phyloP scores from a whole-genome alignment of 2,797 vertebrate species.

The Jordanella pulchra region DNA sequence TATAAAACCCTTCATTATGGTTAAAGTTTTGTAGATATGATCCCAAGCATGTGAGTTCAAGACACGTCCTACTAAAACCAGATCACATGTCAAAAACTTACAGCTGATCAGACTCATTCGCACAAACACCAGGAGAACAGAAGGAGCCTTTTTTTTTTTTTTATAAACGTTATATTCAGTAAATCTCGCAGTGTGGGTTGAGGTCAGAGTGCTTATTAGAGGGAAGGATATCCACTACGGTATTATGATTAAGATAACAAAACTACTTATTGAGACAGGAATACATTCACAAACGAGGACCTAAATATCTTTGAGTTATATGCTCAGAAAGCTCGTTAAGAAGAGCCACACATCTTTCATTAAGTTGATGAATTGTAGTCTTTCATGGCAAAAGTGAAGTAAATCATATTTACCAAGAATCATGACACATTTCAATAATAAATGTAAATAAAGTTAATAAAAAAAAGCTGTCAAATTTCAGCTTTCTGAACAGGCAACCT shows the following conservation, averaged over 20 bases:
- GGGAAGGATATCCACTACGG: neutral
- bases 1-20: too few species aligned
- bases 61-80: too few species aligned
- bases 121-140: too few species aligned
- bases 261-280: neutral
- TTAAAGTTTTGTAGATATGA: too few species aligned
- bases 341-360: neutral
- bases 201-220: neutral
- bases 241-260: neutral
- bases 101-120: too few species aligned
- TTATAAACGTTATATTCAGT: neutral
- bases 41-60: too few species aligned
- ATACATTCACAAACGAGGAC: neutral
- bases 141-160: neutral
- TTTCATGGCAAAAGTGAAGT: neutral
- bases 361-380: neutral
- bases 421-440: neutral
- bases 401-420: neutral
- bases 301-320: neutral
- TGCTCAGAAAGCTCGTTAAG: neutral
- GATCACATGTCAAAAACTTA: too few species aligned
- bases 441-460: neutral
- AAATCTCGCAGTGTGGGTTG: neutral
- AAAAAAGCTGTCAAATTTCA: neutral
- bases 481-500: constrained; percentile 21